Base-by-base conservation (phyloP, 2,888 invertebrate species). In the Tuta absoluta region DNA sequence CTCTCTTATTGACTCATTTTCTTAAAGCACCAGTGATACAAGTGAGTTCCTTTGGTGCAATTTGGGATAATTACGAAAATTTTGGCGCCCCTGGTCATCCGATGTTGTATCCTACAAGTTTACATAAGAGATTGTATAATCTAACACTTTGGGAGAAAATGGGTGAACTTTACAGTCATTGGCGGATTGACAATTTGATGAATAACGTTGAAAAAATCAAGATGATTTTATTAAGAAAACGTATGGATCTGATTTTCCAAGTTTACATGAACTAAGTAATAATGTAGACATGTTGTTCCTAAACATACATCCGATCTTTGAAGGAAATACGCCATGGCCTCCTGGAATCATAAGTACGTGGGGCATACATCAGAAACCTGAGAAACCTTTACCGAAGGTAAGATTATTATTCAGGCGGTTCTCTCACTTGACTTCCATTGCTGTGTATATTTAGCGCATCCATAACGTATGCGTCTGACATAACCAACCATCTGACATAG, bases 301-400 rank as follows among this genome's bases (percentile, higher is more conserved):
- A 1, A 92, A 92, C 67, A 69, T 76, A 0, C 81, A 90, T 71
- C 82, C 86, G 0, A 68, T 85, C 33, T 84, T 83, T 72, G 79
- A 80, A 12, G 72, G 72, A 0, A 79, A 76, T 62, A 74, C 83
- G 14, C 91, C 92, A 1, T 73, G 84, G 5, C 81, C 89, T 17
- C 87, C 89, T 0, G 79, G 78, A 61, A 75, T 88, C 7, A 67
- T 91, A 0, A 81, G 82, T 63, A 79, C 89, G 62, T 89, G 91
- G 63, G 88, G 89, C 2, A 69, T 87, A 38, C 90, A 89, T 68
- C 74, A 85, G 38, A 79, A 77, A 17, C 75, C 78, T 2, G 67
- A 78, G 10, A 81, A 86, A 62, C 33, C 33, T 1, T 33, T 33
- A 33, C 33, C 33, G 8, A 33, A 33, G 4, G 33, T 33, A 33